Percentiles rank a stretch among this genome's conserved stretches.
phyloP scores from a whole-genome alignment of 2,888 invertebrate genomes.

The Eupithecia abbreviata region DNA sequence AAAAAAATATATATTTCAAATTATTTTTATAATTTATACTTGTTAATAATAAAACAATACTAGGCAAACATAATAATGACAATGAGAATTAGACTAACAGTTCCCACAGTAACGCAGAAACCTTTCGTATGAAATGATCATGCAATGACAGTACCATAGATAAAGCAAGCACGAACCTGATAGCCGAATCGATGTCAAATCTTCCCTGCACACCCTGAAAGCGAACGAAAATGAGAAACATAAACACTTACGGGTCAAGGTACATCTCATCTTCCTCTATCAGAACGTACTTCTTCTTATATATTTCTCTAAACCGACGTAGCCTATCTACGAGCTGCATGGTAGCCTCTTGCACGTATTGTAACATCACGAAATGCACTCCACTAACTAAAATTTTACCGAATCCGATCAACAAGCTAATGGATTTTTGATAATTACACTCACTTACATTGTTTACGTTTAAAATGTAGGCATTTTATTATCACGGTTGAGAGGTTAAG shows the following conservation, averaged over 20 bases:
- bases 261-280: constrained; percentile 33
- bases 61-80: neutral
- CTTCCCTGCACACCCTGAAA: constrained; percentile 50
- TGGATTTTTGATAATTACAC: constrained; percentile 51
- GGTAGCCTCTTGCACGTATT: constrained; percentile 28
- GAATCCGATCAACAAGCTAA: constrained; percentile 25
- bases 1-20: too few species aligned
- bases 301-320: constrained; percentile 26
- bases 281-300: constrained; percentile 22
- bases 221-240: constrained; percentile 30
- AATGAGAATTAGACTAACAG: neutral
- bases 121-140: neutral
- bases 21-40: neutral
- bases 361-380: constrained; percentile 31
- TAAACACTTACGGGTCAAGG: constrained; percentile 33
- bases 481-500: constrained; percentile 44
- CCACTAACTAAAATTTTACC: constrained; percentile 12
- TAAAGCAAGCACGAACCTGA: constrained; percentile 38
- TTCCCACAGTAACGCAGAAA: neutral
- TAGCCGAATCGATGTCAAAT: constrained; percentile 45
- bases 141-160: constrained; percentile 18
- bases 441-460: constrained; percentile 48
- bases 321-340: constrained; percentile 30
- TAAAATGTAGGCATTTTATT: constrained; percentile 51
- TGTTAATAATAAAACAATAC: too few species aligned